These are phyloP conservation scores for Sisor rabdophorus DNA, from an alignment of 2,113 vertebrate species.

Conservation along the genomic window DNA sequence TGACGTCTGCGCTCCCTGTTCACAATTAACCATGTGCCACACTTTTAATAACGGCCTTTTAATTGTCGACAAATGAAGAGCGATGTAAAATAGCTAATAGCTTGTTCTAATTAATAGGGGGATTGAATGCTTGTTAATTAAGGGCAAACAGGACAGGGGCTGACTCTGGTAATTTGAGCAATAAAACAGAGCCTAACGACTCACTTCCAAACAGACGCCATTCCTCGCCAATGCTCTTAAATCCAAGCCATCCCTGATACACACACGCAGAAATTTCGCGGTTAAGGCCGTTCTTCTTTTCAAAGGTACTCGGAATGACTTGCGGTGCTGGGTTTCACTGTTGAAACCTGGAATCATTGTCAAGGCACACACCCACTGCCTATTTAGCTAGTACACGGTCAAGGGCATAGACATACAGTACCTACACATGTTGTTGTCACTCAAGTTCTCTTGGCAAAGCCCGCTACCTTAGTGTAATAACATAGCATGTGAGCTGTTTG, in stretches of 20 bases:
- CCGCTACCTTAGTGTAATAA: constrained; percentile 24
- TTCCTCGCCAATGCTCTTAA: constrained; percentile 61
- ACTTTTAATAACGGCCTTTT: constrained; percentile 86
- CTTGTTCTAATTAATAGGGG: constrained; percentile 87
- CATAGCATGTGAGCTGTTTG: constrained; percentile 21
- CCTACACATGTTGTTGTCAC: constrained; percentile 1
- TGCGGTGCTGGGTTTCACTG: neutral
- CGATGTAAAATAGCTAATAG: constrained; percentile 87
- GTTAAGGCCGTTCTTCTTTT: neutral
- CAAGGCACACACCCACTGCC: neutral
- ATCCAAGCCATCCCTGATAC: constrained; percentile 3
- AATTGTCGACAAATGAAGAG: constrained; percentile 85
- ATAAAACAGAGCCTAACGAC: constrained; percentile 80
- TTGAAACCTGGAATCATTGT: neutral
- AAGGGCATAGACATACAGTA: neutral
- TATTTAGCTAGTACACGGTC: neutral
- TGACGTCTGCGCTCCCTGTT: constrained; percentile 66
- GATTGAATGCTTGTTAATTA: constrained; percentile 90
- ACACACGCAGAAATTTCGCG: neutral
- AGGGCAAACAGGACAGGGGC: constrained; percentile 87
- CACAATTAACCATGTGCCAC: constrained; percentile 77
- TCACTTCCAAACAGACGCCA: constrained; percentile 79
- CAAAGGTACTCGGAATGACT: neutral
- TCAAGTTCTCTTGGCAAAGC: constrained; percentile 5
- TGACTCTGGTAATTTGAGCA: constrained; percentile 79